Percentiles rank a stretch among this genome's conserved stretches.
These are phyloP conservation scores for Pontoporia blainvillei DNA, from an alignment of 2,113 vertebrate genomes.

Conservation along the genomic window DNA sequence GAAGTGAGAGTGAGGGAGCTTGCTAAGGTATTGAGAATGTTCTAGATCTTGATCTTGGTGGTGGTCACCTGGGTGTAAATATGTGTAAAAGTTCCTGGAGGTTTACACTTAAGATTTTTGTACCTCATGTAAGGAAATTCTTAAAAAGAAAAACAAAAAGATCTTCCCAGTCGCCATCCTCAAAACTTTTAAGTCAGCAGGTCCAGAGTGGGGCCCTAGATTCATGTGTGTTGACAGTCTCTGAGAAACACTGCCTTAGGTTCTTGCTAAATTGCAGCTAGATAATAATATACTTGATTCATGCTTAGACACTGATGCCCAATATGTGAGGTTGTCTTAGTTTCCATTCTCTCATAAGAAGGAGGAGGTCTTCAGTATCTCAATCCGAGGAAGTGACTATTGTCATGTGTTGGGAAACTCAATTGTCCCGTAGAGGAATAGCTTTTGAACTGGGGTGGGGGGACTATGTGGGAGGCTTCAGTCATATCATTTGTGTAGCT, in stretches of 20 bases:
- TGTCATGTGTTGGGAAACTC: neutral
- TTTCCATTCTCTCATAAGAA: neutral
- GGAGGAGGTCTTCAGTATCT: neutral
- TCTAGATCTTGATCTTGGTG: neutral
- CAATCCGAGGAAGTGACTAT: neutral
- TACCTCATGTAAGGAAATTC: neutral
- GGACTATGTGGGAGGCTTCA: neutral
- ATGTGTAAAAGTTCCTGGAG: neutral
- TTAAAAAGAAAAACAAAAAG: neutral
- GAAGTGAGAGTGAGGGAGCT: neutral
- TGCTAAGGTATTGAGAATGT: neutral
- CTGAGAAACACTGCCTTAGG: neutral
- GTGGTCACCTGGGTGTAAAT: neutral
- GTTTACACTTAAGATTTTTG: neutral
- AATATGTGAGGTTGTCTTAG: neutral
- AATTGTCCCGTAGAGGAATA: neutral
- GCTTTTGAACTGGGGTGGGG: neutral
- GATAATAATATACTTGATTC: neutral
- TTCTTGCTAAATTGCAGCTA: neutral
- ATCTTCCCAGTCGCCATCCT: neutral
- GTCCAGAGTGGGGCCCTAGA: neutral
- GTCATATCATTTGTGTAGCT: neutral
- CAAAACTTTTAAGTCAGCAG: neutral
- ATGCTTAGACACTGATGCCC: neutral
- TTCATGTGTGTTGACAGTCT: neutral